Percentiles rank a stretch among this genome's conserved stretches.
phyloP scores from a whole-genome alignment of 30 jellyfish, hydroid and myxozoan species.

The Turritopsis rubra region DNA sequence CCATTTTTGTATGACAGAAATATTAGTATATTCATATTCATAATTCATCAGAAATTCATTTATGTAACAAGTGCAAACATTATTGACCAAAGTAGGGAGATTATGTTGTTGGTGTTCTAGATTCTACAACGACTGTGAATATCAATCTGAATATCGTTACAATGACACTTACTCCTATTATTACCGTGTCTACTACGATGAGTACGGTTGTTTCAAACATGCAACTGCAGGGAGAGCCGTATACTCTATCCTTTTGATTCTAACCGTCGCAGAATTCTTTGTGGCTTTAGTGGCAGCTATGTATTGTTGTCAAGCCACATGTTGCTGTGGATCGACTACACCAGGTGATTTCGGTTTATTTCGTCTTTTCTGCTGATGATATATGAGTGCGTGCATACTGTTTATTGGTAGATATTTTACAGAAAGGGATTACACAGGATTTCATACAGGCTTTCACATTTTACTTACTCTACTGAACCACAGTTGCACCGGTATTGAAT shows the following conservation, averaged over 20 bases:
- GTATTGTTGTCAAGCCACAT: not conserved
- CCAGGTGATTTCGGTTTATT: not conserved
- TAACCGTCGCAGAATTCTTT: not conserved
- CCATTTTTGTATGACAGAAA: too few species aligned
- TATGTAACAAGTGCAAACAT: too few species aligned
- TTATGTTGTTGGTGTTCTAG: not conserved
- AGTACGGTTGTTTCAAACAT: not conserved
- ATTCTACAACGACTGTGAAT: not conserved
- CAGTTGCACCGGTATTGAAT: too few species aligned
- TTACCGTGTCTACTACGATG: not conserved
- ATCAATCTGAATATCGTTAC: not conserved
- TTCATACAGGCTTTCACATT: too few species aligned
- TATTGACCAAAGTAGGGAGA: not conserved
- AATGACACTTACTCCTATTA: not conserved
- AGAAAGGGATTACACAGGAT: too few species aligned
- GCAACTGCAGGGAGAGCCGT: not conserved
- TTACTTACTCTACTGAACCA: too few species aligned
- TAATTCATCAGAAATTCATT: too few species aligned
- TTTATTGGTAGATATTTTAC: too few species aligned
- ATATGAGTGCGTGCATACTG: too few species aligned
- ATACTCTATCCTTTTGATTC: not conserved
- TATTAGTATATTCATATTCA: too few species aligned
- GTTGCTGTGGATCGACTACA: not conserved
- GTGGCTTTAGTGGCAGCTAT: conserved; percentile 2
- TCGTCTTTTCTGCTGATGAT: not conserved